A percentile compares a stretch with the other conserved stretches of the same genome.
phyloP scores from a whole-genome alignment of 30 jellyfish, hydroid and myxozoan genomes.

The Chrysaora quinquecirrha region DNA sequence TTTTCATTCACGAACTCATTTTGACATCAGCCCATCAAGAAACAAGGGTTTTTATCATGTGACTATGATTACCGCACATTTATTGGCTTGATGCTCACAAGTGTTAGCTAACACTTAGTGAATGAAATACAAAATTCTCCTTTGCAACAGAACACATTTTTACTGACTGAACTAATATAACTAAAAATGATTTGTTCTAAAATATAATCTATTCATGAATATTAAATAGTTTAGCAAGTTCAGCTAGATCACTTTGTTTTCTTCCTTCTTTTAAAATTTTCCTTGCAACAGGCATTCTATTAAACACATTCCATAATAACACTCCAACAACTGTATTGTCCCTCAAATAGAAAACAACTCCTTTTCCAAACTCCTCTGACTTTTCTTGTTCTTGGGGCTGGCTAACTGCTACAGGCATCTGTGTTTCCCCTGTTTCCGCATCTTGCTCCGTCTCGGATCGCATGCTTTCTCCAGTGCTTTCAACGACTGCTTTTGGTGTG shows the following conservation, averaged over 20 bases:
- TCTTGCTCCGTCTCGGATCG: constrained; percentile 78
- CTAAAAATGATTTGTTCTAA: too few species aligned
- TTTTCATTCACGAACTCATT: too few species aligned
- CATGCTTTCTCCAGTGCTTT: constrained; percentile 83
- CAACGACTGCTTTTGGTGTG: constrained; percentile 88
- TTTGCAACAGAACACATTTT: too few species aligned
- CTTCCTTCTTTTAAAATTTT: constrained; percentile 71
- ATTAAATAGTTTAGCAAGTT: constrained; percentile 79
- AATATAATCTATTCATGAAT: constrained; percentile 55
- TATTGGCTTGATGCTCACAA: too few species aligned
- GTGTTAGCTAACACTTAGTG: too few species aligned
- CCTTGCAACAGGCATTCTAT: constrained; percentile 91
- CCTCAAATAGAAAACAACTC: constrained; percentile 80
- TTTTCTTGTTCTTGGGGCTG: constrained; percentile 8
- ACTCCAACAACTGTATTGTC: constrained; percentile 83
- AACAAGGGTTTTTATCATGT: too few species aligned
- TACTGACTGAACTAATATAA: too few species aligned
- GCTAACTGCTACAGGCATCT: neutral
- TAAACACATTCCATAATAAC: constrained; percentile 82
- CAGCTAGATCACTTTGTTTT: constrained; percentile 76
- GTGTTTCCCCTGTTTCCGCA: constrained; percentile 52
- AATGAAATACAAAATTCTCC: too few species aligned
- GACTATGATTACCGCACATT: too few species aligned
- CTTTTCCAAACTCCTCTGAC: constrained; percentile 84
- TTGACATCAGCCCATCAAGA: too few species aligned